Base-by-base conservation (phyloP, 1,140 invertebrate genomes). In the Thaumatotibia leucotreta region DNA sequence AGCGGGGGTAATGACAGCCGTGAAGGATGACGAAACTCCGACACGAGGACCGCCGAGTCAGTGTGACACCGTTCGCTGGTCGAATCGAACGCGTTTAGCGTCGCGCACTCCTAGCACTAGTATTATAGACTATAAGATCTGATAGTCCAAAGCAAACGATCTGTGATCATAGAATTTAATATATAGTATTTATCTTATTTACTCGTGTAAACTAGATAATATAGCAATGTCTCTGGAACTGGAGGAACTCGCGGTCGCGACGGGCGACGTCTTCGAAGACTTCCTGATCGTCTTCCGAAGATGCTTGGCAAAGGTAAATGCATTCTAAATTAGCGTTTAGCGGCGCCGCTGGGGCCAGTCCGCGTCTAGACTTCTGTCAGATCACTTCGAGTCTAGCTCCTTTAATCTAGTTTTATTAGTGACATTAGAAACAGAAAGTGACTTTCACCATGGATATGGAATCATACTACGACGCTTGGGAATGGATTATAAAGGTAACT, bases 211-310 rank as follows among this genome's bases (percentile, higher is more conserved):
- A 79, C 65, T 77, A 76, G 61, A 80, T 70, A 84, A 14, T 58
- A 58, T 58, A 1, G 6, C 82, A 79, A 91, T 91, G 90, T 91
- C 90, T 80, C 78, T 92, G 77, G 91, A 92, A 75, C 80, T 92
- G 66, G 89, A 92, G 79, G 91, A 92, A 54, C 63, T 86, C 8
- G 81, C 86, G 50, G 88, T 84, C 45, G 73, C 77, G 49, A 86
- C 87, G 35, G 93, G 93, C 65, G 93, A 94, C 80, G 92, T 94
- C 77, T 91, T 94, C 83, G 93, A 94, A 79, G 93, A 94, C 83
- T 93, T 94, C 80, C 84, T 92, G 66, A 84, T 92, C 75, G 82
- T 94, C 73, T 92, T 92, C 72, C 92, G 92, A 61, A 89, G 92
- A 72, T 91, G 93, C 82, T 91, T 93, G 87, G 88, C 87, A 84